These are phyloP conservation scores for Ceraclea dissimilis DNA, from an alignment of 2,888 invertebrate species.

Conservation along the genomic window DNA sequence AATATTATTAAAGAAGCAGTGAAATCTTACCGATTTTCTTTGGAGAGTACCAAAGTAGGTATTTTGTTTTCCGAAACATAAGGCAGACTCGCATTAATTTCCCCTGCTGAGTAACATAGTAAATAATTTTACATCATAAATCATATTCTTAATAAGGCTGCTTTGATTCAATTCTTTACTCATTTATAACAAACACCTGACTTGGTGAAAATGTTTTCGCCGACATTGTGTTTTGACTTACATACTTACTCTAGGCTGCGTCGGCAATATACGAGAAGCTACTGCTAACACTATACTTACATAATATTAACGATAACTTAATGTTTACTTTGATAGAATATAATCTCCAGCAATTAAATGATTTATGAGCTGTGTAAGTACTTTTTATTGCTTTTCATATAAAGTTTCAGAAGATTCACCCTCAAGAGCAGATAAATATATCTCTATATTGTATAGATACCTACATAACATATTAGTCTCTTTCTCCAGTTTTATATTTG, in stretches of 20 bases:
- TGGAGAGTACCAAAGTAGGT: too few relatives aligned
- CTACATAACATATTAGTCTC: too few relatives aligned
- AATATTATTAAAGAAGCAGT: too few relatives aligned
- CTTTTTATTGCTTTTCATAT: background rate
- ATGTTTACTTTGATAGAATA: background rate
- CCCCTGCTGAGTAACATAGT: slow-evolving; percentile 13
- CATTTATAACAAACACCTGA: slow-evolving; percentile 25
- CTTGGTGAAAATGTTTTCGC: slow-evolving; percentile 18
- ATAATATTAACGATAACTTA: background rate
- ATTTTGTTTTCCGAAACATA: background rate
- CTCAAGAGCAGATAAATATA: too few relatives aligned
- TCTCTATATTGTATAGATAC: too few relatives aligned
- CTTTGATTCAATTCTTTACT: slow-evolving; percentile 25
- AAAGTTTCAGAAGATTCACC: background rate
- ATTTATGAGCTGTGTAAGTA: background rate
- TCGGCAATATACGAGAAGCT: background rate
- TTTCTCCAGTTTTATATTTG: too few relatives aligned
- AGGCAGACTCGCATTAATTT: background rate
- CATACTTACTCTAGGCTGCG: background rate
- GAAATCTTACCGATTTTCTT: too few relatives aligned
- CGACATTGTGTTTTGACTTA: slow-evolving; percentile 13
- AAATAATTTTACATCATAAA: slow-evolving; percentile 25
- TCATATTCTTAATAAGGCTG: slow-evolving; percentile 21
- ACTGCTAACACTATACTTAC: background rate
- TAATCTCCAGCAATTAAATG: background rate